Conservation (phyloP, 2,113 vertebrate genomes). For the Spheniscus mendiculus region DNA sequence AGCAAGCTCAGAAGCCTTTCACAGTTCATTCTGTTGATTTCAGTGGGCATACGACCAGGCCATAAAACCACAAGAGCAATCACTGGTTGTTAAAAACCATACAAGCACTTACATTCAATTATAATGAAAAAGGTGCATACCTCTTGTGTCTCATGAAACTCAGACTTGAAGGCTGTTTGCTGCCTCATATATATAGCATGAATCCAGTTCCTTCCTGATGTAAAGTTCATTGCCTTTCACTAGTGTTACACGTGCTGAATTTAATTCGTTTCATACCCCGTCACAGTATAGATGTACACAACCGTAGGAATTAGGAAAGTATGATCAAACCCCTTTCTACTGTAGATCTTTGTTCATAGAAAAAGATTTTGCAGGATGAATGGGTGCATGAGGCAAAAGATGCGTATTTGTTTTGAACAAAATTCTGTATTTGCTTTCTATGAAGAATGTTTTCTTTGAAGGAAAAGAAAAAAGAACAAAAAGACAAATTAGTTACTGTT, state of each 20-base stretch:
- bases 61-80: slow-evolving; percentile 66
- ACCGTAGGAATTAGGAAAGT: neutral
- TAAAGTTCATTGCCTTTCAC: slow-evolving; percentile 58
- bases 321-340: neutral
- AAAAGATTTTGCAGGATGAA: neutral
- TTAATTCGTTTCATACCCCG: neutral
- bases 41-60: slow-evolving; percentile 54
- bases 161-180: slow-evolving; percentile 53
- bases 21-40: slow-evolving; percentile 64
- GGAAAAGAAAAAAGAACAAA: neutral
- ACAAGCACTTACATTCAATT: slow-evolving; percentile 65
- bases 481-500: neutral
- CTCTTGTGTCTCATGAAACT: slow-evolving; percentile 66
- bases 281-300: rapidly evolving
- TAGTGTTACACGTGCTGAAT: slow-evolving; percentile 42
- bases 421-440: neutral
- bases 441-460: neutral
- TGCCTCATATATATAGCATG: slow-evolving; percentile 41
- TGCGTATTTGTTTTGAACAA: neutral
- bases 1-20: slow-evolving; percentile 45
- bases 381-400: neutral
- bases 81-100: slow-evolving; percentile 64
- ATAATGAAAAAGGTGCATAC: slow-evolving; percentile 67
- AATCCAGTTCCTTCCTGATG: slow-evolving; percentile 50
- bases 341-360: neutral